Conservation (phyloP, 2,888 invertebrate species). For the Plemyria rubiginata region DNA sequence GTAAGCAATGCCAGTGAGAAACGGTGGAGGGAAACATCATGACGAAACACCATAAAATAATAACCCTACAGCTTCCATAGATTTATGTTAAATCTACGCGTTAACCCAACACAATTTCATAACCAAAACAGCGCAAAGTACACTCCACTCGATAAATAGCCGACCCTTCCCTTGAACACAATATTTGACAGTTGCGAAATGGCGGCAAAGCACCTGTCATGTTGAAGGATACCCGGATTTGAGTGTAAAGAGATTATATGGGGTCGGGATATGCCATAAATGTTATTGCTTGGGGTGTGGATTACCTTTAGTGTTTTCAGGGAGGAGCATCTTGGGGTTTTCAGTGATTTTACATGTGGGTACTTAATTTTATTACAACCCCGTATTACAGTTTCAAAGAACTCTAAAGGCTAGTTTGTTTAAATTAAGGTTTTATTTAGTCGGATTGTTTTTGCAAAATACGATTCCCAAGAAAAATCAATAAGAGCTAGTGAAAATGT, state of each 20-base stretch:
- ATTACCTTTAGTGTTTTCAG: conserved; percentile 65
- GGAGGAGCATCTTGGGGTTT: conserved; percentile 43
- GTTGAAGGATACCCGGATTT: conserved; percentile 70
- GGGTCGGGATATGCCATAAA: conserved; percentile 64
- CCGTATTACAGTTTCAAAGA: too few relatives aligned
- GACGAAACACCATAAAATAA: too few relatives aligned
- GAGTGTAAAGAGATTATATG: conserved; percentile 71
- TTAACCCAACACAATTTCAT: neutral
- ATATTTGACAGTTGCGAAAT: conserved; percentile 70
- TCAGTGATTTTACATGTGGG: conserved; percentile 40
- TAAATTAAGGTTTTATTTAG: too few relatives aligned
- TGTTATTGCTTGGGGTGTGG: conserved; percentile 67
- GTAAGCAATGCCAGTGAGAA: too few relatives aligned
- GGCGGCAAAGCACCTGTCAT: conserved; percentile 69
- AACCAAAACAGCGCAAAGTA: conserved; percentile 5
- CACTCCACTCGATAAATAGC: conserved; percentile 38
- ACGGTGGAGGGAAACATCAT: too few relatives aligned
- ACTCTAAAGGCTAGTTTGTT: too few relatives aligned
- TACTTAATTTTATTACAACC: neutral
- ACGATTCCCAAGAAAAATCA: too few relatives aligned
- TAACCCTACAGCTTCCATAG: too few relatives aligned
- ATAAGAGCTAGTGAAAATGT: too few relatives aligned
- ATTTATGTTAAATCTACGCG: too few relatives aligned
- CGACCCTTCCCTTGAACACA: conserved; percentile 54
- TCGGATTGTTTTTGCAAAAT: too few relatives aligned